Evolutionary conservation across 1,140 invertebrate genomes (phyloP).

Genomic region (Theocolax elegans): DNA sequence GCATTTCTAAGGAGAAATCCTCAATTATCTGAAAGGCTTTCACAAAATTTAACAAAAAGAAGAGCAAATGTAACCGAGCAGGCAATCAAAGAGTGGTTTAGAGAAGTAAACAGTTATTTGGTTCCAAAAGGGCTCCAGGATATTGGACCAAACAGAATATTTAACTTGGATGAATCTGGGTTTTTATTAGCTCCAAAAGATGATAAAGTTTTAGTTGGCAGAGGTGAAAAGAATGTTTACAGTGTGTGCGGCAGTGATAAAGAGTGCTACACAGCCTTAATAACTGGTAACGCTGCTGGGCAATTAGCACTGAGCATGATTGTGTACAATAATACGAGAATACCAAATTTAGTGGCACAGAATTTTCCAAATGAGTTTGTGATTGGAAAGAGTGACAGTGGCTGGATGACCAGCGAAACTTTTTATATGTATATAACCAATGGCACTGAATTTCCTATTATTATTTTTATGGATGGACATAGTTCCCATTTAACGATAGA

Average conservation of each 20-base stretch:
- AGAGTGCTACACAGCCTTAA: no score
- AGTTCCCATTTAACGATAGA: not conserved
- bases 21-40: not conserved
- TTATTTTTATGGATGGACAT: not conserved
- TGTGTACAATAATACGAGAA: slow-evolving; percentile 28
- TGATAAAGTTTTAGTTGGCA: not conserved
- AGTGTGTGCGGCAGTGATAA: not conserved
- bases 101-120: slow-evolving; percentile 13
- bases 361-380: not conserved
- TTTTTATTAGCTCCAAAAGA: not conserved
- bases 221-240: not conserved
- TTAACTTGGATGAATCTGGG: slow-evolving; percentile 25
- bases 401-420: no score
- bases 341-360: slow-evolving; percentile 2
- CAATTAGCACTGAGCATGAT: slow-evolving; percentile 24
- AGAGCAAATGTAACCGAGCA: slow-evolving; percentile 17
- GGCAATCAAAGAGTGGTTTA: slow-evolving; percentile 24
- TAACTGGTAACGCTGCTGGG: slow-evolving; percentile 34
- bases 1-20: slow-evolving; percentile 33
- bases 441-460: not conserved
- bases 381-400: not conserved
- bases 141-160: not conserved
- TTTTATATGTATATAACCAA: not conserved
- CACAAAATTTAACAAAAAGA: slow-evolving; percentile 17
- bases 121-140: not conserved